These are phyloP conservation scores for Drosophila paranaensis DNA, from an alignment of 2,888 invertebrate species.

Conservation along the genomic window DNA sequence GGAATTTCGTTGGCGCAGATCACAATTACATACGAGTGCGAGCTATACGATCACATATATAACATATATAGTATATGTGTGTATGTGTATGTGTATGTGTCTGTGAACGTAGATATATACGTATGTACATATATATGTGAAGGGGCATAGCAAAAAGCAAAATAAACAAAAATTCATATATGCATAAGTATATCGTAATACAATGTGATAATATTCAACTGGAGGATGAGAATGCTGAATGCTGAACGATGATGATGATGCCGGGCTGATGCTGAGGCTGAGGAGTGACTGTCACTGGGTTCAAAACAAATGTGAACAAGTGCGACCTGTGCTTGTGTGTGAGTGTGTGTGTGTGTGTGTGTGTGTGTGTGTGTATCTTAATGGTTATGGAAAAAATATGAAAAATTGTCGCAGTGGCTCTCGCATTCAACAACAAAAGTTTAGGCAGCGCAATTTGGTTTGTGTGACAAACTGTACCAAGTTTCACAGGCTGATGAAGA, in stretches of 20 bases:
- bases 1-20: slow-evolving; percentile 75
- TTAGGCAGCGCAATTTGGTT: slow-evolving; percentile 59
- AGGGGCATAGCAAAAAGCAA: slow-evolving; percentile 45
- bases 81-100: neutral
- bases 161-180: slow-evolving; percentile 15
- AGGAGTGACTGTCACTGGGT: slow-evolving; percentile 69
- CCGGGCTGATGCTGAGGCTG: slow-evolving; percentile 29
- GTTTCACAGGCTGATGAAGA: slow-evolving; percentile 4
- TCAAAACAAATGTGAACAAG: slow-evolving; percentile 64
- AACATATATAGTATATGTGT: neutral
- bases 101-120: neutral
- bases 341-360: slow-evolving; percentile 21
- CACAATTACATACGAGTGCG: slow-evolving; percentile 52
- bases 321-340: slow-evolving; percentile 26
- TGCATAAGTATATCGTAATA: slow-evolving; percentile 63
- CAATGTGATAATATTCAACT: slow-evolving; percentile 70
- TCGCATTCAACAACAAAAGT: slow-evolving; percentile 58
- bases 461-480: slow-evolving; percentile 64
- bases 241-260: slow-evolving; percentile 37
- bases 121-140: slow-evolving; percentile 1
- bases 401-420: slow-evolving; percentile 53
- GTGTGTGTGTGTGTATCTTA: slow-evolving; percentile 44
- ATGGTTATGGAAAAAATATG: slow-evolving; percentile 79
- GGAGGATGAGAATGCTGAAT: slow-evolving; percentile 48
- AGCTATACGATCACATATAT: slow-evolving; percentile 19